Percentiles rank a stretch among this genome's conserved stretches.
These are phyloP conservation scores for Ceratothoa steindachneri DNA, from an alignment of 2,888 invertebrate genomes.

Conservation along the genomic window DNA sequence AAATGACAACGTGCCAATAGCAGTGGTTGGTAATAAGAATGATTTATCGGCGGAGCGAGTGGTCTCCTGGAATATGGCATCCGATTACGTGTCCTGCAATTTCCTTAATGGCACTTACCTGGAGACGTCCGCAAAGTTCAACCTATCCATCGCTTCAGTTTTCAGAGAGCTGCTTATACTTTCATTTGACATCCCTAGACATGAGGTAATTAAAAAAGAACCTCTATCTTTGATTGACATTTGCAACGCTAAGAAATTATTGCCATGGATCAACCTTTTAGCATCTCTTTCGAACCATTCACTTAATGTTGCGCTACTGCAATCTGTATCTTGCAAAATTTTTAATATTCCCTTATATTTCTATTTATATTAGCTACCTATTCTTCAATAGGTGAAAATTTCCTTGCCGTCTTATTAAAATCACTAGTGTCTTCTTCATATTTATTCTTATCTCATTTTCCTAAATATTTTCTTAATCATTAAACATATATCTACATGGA, in stretches of 20 bases:
- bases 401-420: no score
- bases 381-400: no score
- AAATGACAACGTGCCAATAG: constrained; percentile 21
- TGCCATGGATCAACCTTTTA: background rate
- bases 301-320: background rate
- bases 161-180: constrained; percentile 30
- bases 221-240: background rate
- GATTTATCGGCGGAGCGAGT: constrained; percentile 24
- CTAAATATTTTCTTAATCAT: background rate
- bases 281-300: background rate
- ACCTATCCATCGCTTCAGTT: constrained; percentile 26
- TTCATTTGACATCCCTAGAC: constrained; percentile 25
- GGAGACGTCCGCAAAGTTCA: constrained; percentile 36
- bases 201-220: no score
- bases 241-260: background rate
- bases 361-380: no score
- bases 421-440: no score
- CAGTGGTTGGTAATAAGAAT: constrained; percentile 35
- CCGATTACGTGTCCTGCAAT: constrained; percentile 16
- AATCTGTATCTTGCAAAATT: no score
- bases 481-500: background rate
- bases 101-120: constrained; percentile 22
- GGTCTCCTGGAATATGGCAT: constrained; percentile 28
- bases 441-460: no score
- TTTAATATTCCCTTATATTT: no score